These are phyloP conservation scores for Tetramorium bicarinatum DNA, from an alignment of 2,888 invertebrate genomes.

Conservation along the genomic window DNA sequence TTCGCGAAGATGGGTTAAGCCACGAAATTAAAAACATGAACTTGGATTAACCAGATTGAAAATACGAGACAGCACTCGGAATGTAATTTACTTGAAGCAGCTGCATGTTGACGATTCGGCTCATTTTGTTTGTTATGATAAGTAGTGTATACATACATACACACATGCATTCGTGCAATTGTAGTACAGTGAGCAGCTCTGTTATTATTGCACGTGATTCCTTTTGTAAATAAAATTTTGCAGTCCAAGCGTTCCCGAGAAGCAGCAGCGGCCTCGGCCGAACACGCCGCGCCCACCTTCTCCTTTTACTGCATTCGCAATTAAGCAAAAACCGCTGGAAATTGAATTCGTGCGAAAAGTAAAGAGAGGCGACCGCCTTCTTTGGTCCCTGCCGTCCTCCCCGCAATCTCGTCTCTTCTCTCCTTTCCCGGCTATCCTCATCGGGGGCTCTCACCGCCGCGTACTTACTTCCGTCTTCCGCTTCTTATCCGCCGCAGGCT, in stretches of 20 bases:
- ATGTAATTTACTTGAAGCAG: background rate
- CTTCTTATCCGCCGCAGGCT: conserved; percentile 44
- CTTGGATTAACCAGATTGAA: background rate
- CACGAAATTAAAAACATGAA: background rate
- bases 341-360: conserved; percentile 71
- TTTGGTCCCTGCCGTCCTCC: background rate
- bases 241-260: conserved; percentile 1
- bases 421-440: background rate
- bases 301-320: conserved; percentile 63
- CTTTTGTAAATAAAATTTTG: conserved; percentile 40
- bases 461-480: conserved; percentile 21
- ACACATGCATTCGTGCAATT: background rate
- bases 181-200: background rate
- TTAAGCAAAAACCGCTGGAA: conserved; percentile 70
- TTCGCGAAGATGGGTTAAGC: background rate
- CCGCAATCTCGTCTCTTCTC: background rate
- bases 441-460: conserved; percentile 18
- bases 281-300: conserved; percentile 39
- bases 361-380: conserved; percentile 62
- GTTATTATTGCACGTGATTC: conserved; percentile 10
- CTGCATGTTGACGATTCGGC: background rate
- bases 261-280: background rate
- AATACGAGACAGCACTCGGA: background rate
- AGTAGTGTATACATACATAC: background rate
- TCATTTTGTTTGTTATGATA: conserved; percentile 18